Conservation (phyloP, 2,113 vertebrate genomes). For the Crotalus horridus region DNA sequence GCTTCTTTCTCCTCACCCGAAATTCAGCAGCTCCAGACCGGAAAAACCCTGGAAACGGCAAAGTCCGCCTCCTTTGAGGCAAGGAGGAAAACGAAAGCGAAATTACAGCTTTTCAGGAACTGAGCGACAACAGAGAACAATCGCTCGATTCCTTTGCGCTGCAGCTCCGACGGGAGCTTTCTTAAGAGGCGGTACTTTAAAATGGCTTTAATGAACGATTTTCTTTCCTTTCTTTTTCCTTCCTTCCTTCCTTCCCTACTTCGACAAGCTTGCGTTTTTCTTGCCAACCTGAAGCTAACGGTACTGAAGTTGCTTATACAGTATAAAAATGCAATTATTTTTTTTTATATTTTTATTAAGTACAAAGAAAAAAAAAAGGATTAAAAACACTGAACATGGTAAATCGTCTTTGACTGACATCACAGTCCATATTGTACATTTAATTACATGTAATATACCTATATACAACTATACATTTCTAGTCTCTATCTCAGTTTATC, state of each 20-base stretch:
- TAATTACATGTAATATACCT: too few species aligned
- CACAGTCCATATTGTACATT: too few species aligned
- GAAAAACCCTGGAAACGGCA: not conserved
- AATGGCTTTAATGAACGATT: not conserved
- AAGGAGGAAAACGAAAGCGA: not conserved
- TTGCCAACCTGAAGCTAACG: not conserved
- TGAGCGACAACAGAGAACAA: rapidly evolving
- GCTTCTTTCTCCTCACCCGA: not conserved
- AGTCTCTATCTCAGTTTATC: too few species aligned
- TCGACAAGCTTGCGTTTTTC: too few species aligned
- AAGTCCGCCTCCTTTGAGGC: not conserved
- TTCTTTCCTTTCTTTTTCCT: not conserved
- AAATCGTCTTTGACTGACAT: too few species aligned
- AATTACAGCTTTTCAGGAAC: not conserved
- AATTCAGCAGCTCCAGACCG: not conserved
- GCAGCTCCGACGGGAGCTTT: not conserved
- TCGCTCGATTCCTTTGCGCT: not conserved
- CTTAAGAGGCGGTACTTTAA: not conserved
- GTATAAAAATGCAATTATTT: not conserved
- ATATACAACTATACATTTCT: too few species aligned
- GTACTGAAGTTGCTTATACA: not conserved
- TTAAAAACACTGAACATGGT: too few species aligned
- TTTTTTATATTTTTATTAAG: too few species aligned
- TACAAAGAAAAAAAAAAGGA: too few species aligned
- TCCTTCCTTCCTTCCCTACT: too few species aligned